Base-by-base conservation (phyloP, 2,888 invertebrate genomes). In the Hirtodrosophila duncani region DNA sequence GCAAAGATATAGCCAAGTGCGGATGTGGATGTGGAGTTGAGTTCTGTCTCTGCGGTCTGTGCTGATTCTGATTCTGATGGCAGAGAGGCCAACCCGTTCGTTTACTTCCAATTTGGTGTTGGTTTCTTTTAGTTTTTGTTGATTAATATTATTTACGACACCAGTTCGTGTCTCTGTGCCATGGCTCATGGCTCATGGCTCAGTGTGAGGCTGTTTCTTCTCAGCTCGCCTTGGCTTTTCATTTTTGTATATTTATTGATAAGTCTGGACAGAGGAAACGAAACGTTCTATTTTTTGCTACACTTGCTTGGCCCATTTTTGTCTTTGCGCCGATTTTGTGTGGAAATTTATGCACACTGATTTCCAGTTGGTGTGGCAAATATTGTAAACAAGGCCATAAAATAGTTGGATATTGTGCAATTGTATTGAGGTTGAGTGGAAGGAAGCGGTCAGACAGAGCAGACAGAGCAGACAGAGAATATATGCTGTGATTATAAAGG, bases 81-180 rank as follows among this genome's bases (percentile, higher is more conserved):
- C 23, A 8, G 10, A 16, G 18, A 20, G 24, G 23, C 49, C 24
- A 23, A 29, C n/a, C n/a, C n/a, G 57, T 53, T 46, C 16, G 13
- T 29, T 6, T 36, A 36, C 27, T 24, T 26, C 14, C 6, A 7
- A 10, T 9, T 26, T 26, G 8, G 8, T 26, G 18, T 2, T 2
- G 11, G 3, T 26, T 4, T 53, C 13, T 31, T 26, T 31, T 31
- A 13, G 26, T 18, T 11, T 20, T 6, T 10, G 45, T 69, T 61
- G 56, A 75, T 71, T 59, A 38, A 55, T 62, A 62, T 72, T 72
- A 59, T 72, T 72, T 72, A 80, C 69, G 62, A 72, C 41, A 21
- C 11, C 27, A 30, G 29, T 50, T 49, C 63, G 67, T 66, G 75
- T 67, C 26, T 36, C 38, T 29, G 18, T 11, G 31, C n/a, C n/a